Base-by-base conservation (phyloP, 2,797 vertebrate genomes). In the Parambassis ranga region DNA sequence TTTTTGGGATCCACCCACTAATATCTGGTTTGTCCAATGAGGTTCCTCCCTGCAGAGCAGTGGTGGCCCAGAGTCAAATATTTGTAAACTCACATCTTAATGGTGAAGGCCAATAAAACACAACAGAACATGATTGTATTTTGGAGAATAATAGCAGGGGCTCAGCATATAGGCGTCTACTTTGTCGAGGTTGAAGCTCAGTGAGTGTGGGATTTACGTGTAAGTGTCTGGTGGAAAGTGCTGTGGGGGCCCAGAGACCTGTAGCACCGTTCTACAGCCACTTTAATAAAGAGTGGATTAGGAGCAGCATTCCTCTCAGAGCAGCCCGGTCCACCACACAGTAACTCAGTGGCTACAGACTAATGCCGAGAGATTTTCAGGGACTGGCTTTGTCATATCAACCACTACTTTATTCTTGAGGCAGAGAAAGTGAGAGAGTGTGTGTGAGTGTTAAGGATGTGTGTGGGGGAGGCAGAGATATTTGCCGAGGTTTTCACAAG, bases 201-300 rank as follows among this genome's bases (percentile, higher is more conserved):
- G 67, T 65, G 50, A 15, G 28, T 59, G 71, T 71, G 58, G 72
- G 83, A 80, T 85, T 77, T 81, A 16, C 57, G 56, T 65, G 53
- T 33, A 65, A 76, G 78, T 65, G 74, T 71, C 70, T 77, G 69
- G 52, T 72, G 81, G 77, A 82, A 78, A 85, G 84, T 70, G 79
- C 63, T 68, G 67, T 18, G 49, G 77, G 71, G 78, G 71, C 77
- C 72, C 51, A 32, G 76, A 81, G 80, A 79, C 81, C 83, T 82
- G 82, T 62, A 72, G 78, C 66, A 61, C 80, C 27, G 11, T 76
- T 63, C 64, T 80, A 49, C 75, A 82, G 84, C 78, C 74, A 74
- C 83, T 92, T 90, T 91, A 90, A 91, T 91, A 91, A 89, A 90
- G 82, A 81, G 71, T 76, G 88, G 91, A 90, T 91, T 91, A 89